Conservation (phyloP, 2,797 vertebrate species). For the Nothura maculosa region DNA sequence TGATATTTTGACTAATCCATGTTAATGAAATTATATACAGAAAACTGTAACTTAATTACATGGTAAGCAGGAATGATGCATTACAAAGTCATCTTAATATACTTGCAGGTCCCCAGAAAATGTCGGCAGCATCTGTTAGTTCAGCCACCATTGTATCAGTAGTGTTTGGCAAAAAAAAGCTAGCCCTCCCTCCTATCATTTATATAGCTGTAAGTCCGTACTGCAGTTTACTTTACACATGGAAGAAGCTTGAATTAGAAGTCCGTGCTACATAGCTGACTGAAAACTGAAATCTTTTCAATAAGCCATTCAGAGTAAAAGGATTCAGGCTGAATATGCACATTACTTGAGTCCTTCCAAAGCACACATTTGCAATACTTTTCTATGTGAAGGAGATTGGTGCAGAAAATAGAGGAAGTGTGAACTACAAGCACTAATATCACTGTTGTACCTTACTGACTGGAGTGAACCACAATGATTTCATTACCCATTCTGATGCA, state of each 20-base stretch:
- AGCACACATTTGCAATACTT: background rate
- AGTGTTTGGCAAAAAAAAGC: constrained; percentile 43
- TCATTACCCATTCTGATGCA: background rate
- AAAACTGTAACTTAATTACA: constrained; percentile 56
- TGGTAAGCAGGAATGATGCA: constrained; percentile 46
- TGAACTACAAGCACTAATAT: no score
- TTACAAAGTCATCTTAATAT: constrained; percentile 69
- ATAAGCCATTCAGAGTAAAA: background rate
- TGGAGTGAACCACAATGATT: background rate
- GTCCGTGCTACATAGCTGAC: background rate
- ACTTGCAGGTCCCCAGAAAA: constrained; percentile 42
- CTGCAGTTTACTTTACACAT: background rate
- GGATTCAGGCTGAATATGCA: background rate
- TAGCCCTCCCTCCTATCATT: background rate
- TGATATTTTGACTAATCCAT: constrained; percentile 56
- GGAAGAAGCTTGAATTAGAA: background rate
- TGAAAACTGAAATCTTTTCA: background rate
- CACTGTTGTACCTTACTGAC: no score
- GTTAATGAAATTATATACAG: constrained; percentile 55
- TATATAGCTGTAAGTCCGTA: background rate
- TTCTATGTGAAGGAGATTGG: background rate
- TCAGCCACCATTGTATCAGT: constrained; percentile 57
- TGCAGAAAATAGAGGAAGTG: background rate
- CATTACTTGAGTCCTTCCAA: background rate
- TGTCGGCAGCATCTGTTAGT: constrained; percentile 59